A percentile compares a stretch with the other conserved stretches of the same genome.
Evolutionary conservation across 2,797 vertebrate species (phyloP).

Genomic region (Pipistrellus pygmaeus): DNA sequence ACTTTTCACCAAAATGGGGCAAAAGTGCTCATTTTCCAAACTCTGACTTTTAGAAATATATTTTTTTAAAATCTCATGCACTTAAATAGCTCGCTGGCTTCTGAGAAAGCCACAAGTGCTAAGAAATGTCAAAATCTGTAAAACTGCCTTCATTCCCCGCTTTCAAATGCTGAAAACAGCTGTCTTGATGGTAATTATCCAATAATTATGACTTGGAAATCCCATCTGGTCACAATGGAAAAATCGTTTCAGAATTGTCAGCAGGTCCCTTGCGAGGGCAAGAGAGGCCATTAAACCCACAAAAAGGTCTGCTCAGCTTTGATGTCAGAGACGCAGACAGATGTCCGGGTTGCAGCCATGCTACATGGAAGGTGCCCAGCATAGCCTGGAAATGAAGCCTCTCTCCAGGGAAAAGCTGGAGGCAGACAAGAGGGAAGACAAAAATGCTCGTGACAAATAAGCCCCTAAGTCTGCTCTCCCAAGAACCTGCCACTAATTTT

Average conservation of each 20-base stretch:
- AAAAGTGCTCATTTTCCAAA: conserved; percentile 42
- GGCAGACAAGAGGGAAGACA: background rate
- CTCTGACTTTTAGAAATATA: conserved; percentile 17
- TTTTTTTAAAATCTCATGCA: conserved; percentile 29
- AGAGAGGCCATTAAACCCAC: conserved; percentile 51
- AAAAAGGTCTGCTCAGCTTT: background rate
- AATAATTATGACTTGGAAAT: conserved; percentile 73
- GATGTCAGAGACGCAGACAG: background rate
- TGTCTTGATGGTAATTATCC: conserved; percentile 61
- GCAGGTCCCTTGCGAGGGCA: conserved; percentile 30
- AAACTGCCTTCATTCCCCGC: background rate
- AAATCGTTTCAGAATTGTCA: conserved; percentile 57
- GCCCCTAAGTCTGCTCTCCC: background rate
- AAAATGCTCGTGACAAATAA: background rate
- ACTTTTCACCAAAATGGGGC: background rate
- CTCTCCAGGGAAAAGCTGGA: background rate
- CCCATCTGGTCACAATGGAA: conserved; percentile 57
- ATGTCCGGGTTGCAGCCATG: background rate
- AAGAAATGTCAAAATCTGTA: conserved; percentile 16
- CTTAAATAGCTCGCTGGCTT: conserved; percentile 60
- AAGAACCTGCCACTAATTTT: background rate
- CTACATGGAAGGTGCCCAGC: background rate
- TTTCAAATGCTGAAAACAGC: conserved; percentile 45
- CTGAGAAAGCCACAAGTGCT: conserved; percentile 51
- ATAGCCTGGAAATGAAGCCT: background rate